These are phyloP conservation scores for Phrynosoma blainvillii DNA, from an alignment of 2,113 vertebrate species.

Conservation along the genomic window DNA sequence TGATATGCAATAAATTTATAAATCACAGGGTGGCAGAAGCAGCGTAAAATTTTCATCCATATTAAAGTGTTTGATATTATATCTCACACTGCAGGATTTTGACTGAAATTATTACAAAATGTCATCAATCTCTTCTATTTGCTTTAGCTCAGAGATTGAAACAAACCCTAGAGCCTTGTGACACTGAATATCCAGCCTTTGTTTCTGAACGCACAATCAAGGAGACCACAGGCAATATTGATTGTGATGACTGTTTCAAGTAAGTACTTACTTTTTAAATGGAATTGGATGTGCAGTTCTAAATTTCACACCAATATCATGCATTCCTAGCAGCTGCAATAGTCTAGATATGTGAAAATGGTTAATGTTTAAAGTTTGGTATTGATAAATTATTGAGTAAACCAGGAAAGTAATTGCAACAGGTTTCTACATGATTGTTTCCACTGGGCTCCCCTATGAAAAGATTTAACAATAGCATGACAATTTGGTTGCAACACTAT, in stretches of 20 bases:
- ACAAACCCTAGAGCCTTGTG: conserved; percentile 92
- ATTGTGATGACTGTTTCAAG: conserved; percentile 96
- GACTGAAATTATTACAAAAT: conserved; percentile 54
- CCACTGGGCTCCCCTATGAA: background rate
- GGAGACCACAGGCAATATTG: conserved; percentile 93
- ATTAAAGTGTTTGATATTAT: conserved; percentile 40
- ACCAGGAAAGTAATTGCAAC: background rate
- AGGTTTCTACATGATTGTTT: background rate
- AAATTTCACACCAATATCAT: background rate
- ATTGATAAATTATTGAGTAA: conserved; percentile 29
- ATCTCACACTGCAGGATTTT: conserved; percentile 51
- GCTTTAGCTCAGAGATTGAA: conserved; percentile 88
- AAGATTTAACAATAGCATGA: background rate
- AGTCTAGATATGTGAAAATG: conserved; percentile 35
- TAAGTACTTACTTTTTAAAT: conserved; percentile 72
- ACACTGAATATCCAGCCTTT: conserved; percentile 97
- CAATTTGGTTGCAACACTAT: background rate
- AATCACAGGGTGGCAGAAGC: conserved; percentile 76
- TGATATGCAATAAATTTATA: conserved; percentile 74
- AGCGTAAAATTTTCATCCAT: conserved; percentile 57
- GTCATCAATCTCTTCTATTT: conserved; percentile 60
- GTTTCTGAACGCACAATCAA: conserved; percentile 99
- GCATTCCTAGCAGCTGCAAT: conserved; percentile 43
- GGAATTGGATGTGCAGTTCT: conserved; percentile 36
- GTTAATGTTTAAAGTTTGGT: conserved; percentile 43